phyloP scores from a whole-genome alignment of 2,797 vertebrate genomes.

The Austrolebias charrua region DNA sequence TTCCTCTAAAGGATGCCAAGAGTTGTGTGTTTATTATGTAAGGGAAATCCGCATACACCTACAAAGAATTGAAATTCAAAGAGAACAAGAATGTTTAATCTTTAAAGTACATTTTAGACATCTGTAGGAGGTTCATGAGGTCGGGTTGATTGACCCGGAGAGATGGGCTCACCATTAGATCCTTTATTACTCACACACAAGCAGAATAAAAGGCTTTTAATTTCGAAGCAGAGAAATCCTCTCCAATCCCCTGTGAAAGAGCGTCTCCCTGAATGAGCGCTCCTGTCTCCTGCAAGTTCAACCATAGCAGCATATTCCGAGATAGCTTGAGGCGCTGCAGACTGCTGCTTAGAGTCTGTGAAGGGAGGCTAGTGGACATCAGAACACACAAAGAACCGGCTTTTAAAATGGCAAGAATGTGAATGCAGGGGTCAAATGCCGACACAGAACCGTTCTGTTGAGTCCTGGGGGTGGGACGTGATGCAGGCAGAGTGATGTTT shows the following conservation, averaged over 20 bases:
- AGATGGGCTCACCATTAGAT: constrained; percentile 33
- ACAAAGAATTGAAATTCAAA: not conserved
- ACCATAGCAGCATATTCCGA: constrained; percentile 62
- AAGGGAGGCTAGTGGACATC: constrained; percentile 57
- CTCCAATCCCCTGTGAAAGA: constrained; percentile 37
- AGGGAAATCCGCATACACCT: not conserved
- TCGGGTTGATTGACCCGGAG: constrained; percentile 28
- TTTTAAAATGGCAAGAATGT: constrained; percentile 69
- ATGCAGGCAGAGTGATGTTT: constrained; percentile 29
- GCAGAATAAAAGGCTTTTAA: constrained; percentile 44
- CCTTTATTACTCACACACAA: constrained; percentile 30
- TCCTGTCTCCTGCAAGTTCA: constrained; percentile 69
- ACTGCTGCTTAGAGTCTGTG: constrained; percentile 45
- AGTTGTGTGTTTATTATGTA: no score
- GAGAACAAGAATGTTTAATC: not conserved
- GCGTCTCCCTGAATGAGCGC: constrained; percentile 60
- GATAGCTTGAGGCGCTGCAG: constrained; percentile 64
- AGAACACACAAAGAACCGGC: constrained; percentile 67
- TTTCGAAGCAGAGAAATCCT: constrained; percentile 35
- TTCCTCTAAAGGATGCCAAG: no score
- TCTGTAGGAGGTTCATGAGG: constrained; percentile 10
- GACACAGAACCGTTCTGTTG: constrained; percentile 58
- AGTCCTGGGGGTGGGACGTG: constrained; percentile 37
- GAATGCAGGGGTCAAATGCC: constrained; percentile 64
- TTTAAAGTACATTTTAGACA: constrained; percentile 8